These are phyloP conservation scores for Peucedramus taeniatus DNA, from an alignment of 2,113 vertebrate species.

Conservation along the genomic window DNA sequence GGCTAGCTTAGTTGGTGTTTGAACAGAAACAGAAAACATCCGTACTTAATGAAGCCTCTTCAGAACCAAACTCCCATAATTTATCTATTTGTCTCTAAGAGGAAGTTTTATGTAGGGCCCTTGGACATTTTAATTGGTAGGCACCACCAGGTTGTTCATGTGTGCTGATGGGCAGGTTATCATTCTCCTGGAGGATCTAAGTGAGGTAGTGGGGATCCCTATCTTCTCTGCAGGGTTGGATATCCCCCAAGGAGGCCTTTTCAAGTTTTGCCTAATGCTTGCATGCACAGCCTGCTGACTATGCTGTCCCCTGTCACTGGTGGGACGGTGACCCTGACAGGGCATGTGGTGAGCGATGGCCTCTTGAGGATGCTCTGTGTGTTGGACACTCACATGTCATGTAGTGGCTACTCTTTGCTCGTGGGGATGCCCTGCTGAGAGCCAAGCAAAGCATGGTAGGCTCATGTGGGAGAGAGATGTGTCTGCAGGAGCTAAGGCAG, in stretches of 20 bases:
- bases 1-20: background rate
- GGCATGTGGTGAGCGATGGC: background rate
- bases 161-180: background rate
- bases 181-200: background rate
- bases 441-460: background rate
- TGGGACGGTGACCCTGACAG: background rate
- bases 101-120: background rate
- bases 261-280: background rate
- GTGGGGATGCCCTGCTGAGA: background rate
- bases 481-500: background rate
- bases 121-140: background rate
- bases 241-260: background rate
- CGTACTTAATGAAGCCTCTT: background rate
- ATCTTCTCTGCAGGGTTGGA: background rate
- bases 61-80: background rate
- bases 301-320: background rate
- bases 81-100: background rate
- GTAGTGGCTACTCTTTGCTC: background rate
- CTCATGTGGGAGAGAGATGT: background rate
- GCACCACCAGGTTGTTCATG: background rate
- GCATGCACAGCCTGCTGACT: background rate
- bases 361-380: background rate
- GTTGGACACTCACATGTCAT: accelerated
- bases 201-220: background rate
- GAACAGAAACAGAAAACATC: background rate